Conservation (phyloP, 2,113 vertebrate genomes). For the Hypomesus transpacificus region DNA sequence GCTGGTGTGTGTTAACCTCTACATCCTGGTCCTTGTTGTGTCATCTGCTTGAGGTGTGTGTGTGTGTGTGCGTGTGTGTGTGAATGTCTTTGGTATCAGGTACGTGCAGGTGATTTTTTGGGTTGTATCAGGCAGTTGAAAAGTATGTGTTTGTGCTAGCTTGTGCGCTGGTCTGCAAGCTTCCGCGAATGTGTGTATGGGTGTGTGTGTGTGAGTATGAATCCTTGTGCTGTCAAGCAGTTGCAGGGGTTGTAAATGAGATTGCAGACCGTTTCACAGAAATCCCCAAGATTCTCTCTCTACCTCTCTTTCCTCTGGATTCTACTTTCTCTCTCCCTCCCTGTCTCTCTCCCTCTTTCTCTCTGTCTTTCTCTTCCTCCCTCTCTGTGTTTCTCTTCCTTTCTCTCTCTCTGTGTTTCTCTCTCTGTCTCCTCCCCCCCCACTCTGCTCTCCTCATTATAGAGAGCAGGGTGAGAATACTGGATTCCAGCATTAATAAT, state of each 20-base stretch:
- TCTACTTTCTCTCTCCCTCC: neutral
- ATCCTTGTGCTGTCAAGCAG: no score
- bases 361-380: neutral
- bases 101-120: no score
- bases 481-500: conserved; percentile 68
- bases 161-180: neutral
- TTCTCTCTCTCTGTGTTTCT: neutral
- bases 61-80: no score
- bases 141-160: neutral
- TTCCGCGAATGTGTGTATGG: neutral
- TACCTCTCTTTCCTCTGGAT: neutral
- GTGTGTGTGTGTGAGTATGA: neutral
- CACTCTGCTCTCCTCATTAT: conserved; percentile 59
- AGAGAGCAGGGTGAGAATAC: conserved; percentile 47
- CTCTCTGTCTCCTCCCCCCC: conserved; percentile 7
- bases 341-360: neutral
- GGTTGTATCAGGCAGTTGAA: no score
- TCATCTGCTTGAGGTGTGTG: no score
- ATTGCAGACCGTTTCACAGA: no score
- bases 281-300: no score
- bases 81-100: no score
- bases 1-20: no score
- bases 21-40: no score
- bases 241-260: no score
- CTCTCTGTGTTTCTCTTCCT: neutral